Percentiles rank a stretch among this genome's conserved stretches.
Conservation (phyloP, 1,140 invertebrate genomes). For the Drosophila tsacasi region DNA sequence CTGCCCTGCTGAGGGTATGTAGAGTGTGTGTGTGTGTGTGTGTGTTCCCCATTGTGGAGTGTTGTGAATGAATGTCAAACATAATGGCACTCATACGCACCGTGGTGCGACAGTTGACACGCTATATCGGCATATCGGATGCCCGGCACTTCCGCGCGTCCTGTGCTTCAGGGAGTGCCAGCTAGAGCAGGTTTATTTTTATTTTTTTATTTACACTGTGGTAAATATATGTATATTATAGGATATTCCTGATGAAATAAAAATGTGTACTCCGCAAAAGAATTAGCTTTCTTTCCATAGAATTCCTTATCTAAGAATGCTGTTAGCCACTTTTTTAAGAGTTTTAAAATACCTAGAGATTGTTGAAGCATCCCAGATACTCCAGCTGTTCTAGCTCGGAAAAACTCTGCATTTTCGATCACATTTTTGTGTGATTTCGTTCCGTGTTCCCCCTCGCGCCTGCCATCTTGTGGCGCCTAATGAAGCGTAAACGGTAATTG, state of each 20-base stretch:
- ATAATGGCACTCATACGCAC: slow-evolving; percentile 79
- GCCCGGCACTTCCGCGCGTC: slow-evolving; percentile 28
- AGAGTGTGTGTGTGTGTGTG: neutral
- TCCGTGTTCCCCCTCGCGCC: slow-evolving; percentile 7
- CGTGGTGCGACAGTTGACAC: slow-evolving; percentile 66
- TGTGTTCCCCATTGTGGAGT: slow-evolving; percentile 39
- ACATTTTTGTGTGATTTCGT: neutral
- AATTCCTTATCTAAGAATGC: no score
- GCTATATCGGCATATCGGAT: slow-evolving; percentile 19
- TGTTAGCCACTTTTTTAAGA: no score
- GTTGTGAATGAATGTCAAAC: slow-evolving; percentile 75
- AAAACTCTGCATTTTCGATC: no score
- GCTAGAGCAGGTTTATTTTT: neutral
- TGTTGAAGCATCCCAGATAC: neutral
- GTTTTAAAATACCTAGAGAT: neutral
- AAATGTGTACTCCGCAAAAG: no score
- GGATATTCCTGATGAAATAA: no score
- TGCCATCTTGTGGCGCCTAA: slow-evolving; percentile 66
- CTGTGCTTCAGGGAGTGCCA: neutral
- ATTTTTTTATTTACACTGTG: neutral
- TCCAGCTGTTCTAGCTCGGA: neutral
- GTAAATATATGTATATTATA: neutral
- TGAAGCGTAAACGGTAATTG: slow-evolving; percentile 84
- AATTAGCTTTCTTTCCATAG: no score
- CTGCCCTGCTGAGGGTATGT: slow-evolving; percentile 14